Evolutionary conservation across 2,113 vertebrate genomes (phyloP).

Genomic region (Axis porcinus): DNA sequence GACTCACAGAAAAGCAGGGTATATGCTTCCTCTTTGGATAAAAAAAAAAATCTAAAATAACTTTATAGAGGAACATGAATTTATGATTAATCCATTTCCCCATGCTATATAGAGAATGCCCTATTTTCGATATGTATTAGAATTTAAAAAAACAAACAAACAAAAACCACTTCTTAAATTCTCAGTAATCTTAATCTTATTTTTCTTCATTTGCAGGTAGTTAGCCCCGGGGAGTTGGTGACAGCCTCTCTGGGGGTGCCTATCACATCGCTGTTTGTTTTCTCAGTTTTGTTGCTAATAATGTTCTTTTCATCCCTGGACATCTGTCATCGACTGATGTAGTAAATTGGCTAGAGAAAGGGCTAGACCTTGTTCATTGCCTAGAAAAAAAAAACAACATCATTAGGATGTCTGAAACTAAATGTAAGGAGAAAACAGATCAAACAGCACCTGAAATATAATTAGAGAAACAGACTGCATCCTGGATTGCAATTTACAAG

Average conservation of each 20-base stretch:
- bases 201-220: conserved; percentile 42
- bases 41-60: neutral
- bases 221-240: neutral
- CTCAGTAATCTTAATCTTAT: neutral
- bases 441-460: neutral
- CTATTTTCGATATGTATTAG: conserved; percentile 14
- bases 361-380: neutral
- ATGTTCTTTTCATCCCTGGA: neutral
- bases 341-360: neutral
- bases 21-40: neutral
- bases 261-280: neutral
- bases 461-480: neutral
- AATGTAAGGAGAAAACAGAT: neutral
- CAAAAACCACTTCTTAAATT: neutral
- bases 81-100: conserved; percentile 29
- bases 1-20: neutral
- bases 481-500: neutral
- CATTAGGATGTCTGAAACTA: neutral
- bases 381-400: neutral
- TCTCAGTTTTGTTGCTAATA: neutral
- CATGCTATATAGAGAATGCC: neutral
- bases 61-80: neutral
- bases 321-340: neutral
- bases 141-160: neutral
- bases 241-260: neutral